Evolutionary conservation across 37 sponge, comb jelly and placozoan species (phyloP).

Genomic region (Geodia barretti): DNA sequence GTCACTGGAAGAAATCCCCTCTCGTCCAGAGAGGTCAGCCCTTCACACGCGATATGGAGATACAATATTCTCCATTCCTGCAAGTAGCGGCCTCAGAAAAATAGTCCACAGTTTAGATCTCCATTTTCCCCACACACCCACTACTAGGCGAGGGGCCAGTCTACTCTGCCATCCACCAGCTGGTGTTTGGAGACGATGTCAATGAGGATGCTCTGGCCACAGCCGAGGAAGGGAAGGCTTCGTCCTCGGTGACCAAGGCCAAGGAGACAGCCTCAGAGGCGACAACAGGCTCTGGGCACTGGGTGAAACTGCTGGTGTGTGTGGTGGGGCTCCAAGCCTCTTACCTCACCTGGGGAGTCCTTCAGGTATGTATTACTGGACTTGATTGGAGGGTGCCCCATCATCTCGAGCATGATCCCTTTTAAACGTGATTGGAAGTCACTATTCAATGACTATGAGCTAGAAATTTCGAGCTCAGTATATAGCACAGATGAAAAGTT

Average conservation of each 20-base stretch:
- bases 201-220: constrained; percentile 17
- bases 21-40: constrained; percentile 63
- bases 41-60: no score
- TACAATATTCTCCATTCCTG: no score
- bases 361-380: no score
- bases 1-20: constrained; percentile 56
- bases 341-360: constrained; percentile 94
- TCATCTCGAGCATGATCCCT: no score
- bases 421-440: no score
- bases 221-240: constrained; percentile 4
- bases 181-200: constrained; percentile 42
- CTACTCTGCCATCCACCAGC: constrained; percentile 44
- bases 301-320: constrained; percentile 58
- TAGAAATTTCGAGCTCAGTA: not conserved
- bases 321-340: constrained; percentile 81
- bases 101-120: not conserved
- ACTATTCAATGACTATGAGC: no score
- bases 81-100: no score
- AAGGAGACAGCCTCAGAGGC: not conserved
- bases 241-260: not conserved
- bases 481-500: not conserved
- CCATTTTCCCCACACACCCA: not conserved
- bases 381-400: no score
- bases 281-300: not conserved
- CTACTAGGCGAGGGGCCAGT: constrained; percentile 51